Conservation (phyloP, 2,888 invertebrate species). For the Campoletis raptor region DNA sequence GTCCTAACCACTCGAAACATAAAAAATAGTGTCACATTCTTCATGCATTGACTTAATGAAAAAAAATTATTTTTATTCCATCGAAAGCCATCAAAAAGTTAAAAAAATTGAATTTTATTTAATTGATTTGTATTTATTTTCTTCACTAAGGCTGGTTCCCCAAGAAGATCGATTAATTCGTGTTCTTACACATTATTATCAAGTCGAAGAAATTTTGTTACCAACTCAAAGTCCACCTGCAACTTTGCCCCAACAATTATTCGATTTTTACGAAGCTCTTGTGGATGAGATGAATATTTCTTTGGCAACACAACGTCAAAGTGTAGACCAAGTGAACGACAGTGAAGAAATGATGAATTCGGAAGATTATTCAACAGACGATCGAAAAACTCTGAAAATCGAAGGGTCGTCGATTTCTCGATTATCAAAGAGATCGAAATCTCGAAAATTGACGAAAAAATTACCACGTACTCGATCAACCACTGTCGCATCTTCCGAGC, state of each 20-base stretch:
- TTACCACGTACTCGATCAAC: slow-evolving; percentile 19
- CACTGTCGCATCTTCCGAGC: slow-evolving; percentile 19
- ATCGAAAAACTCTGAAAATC: not conserved
- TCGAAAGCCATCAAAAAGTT: not conserved
- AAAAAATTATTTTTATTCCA: not conserved
- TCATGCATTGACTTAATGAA: no score
- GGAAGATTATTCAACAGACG: slow-evolving; percentile 9
- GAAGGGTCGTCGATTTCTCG: not conserved
- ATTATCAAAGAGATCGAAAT: slow-evolving; percentile 10
- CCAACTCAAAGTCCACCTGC: slow-evolving; percentile 82
- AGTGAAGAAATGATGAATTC: not conserved
- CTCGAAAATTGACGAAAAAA: slow-evolving; percentile 43
- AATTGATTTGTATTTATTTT: not conserved
- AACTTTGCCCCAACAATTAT: slow-evolving; percentile 76
- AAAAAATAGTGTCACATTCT: no score
- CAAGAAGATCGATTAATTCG: slow-evolving; percentile 81
- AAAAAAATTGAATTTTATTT: slow-evolving; percentile 37
- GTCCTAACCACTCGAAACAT: no score
- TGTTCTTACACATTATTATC: slow-evolving; percentile 82
- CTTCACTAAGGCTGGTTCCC: slow-evolving; percentile 76
- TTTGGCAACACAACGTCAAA: slow-evolving; percentile 47
- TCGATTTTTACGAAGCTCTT: slow-evolving; percentile 80
- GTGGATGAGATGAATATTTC: slow-evolving; percentile 69
- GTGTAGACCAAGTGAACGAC: not conserved
- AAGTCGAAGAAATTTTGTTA: slow-evolving; percentile 81